phyloP scores from a whole-genome alignment of 1,140 invertebrate genomes.

The Brachionus asplanchnoidis region DNA sequence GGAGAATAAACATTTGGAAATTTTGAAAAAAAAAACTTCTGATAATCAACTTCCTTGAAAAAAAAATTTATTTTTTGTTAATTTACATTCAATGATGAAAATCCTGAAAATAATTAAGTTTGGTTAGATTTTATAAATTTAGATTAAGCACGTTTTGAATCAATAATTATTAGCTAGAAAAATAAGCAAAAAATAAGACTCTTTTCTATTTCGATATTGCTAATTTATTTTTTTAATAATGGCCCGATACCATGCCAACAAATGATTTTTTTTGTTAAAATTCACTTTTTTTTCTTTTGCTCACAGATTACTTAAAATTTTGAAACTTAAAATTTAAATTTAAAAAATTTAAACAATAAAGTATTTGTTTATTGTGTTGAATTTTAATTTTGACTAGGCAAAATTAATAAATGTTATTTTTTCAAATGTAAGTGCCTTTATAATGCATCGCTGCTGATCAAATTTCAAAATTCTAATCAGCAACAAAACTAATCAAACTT shows the following conservation, averaged over 20 bases:
- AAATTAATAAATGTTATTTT: neutral
- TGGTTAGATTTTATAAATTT: neutral
- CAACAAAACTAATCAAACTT: neutral
- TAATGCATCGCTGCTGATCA: neutral
- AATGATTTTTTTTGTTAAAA: neutral
- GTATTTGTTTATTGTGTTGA: neutral
- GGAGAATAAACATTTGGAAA: neutral
- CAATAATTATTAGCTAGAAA: neutral
- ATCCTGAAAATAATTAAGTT: constrained; percentile 13
- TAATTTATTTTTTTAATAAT: neutral
- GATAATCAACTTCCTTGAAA: neutral
- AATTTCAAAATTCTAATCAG: neutral
- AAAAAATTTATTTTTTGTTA: neutral
- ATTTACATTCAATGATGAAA: constrained; percentile 8
- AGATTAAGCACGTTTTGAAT: constrained; percentile 34
- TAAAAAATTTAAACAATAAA: neutral
- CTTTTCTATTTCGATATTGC: neutral
- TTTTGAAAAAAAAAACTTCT: neutral
- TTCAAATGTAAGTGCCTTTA: neutral
- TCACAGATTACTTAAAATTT: neutral
- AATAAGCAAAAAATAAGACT: constrained; percentile 11
- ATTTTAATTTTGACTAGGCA: neutral
- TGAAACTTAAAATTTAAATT: neutral
- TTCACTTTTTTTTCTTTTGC: neutral
- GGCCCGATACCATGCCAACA: neutral